These are phyloP conservation scores for Sprattus sprattus DNA, from an alignment of 2,113 vertebrate species.

Conservation along the genomic window DNA sequence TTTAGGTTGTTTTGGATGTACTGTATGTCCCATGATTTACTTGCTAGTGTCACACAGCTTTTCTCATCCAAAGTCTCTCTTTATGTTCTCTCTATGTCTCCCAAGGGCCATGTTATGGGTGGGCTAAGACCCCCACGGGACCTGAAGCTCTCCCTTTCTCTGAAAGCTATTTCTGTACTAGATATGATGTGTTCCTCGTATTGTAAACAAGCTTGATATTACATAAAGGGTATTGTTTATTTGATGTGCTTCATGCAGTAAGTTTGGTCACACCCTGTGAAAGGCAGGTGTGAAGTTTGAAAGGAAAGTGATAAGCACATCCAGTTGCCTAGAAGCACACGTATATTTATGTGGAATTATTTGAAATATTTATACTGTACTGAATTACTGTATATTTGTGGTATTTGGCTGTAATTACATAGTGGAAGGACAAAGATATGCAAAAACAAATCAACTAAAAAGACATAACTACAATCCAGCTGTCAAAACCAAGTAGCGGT, in stretches of 20 bases:
- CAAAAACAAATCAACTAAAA: neutral
- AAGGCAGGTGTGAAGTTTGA: no score
- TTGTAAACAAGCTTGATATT: neutral
- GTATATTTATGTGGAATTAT: no score
- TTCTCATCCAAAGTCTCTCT: neutral
- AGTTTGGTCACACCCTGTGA: no score
- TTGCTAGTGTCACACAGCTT: neutral
- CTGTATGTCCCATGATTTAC: neutral
- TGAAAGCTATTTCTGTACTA: neutral
- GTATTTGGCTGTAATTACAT: neutral
- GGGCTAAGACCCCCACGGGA: neutral
- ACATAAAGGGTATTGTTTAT: neutral
- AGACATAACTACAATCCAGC: neutral
- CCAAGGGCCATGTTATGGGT: neutral
- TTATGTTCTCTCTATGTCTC: neutral
- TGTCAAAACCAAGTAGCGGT: neutral
- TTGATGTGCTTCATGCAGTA: no score
- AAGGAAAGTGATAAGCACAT: no score
- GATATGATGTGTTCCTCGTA: neutral
- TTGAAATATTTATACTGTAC: no score
- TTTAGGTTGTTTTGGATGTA: neutral
- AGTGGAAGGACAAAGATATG: neutral
- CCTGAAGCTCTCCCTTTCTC: neutral
- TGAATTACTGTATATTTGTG: neutral
- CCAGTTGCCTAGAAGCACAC: no score